phyloP scores from a whole-genome alignment of 37 sponge, comb jelly and placozoan species.

The Hormiphora californensis region DNA sequence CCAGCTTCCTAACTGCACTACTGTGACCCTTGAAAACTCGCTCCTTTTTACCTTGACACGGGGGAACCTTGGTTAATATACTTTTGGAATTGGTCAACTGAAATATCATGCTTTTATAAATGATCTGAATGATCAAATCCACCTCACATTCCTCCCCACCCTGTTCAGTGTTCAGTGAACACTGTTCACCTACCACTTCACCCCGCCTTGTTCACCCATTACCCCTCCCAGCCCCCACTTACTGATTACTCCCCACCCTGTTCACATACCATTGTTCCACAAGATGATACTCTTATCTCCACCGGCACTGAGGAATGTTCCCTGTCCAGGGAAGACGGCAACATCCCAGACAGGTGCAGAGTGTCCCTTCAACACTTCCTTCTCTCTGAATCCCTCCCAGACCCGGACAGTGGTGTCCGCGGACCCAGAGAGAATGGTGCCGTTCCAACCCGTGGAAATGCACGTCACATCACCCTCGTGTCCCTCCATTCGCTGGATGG shows the following conservation, averaged over 20 bases:
- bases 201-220: too few species aligned
- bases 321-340: constrained; percentile 16
- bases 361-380: constrained; percentile 45
- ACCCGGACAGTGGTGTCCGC: constrained; percentile 36
- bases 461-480: constrained; percentile 29
- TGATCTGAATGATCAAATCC: too few species aligned
- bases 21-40: background rate
- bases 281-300: constrained; percentile 26
- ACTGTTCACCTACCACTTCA: too few species aligned
- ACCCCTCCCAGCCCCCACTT: too few species aligned
- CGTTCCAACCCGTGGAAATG: constrained; percentile 48
- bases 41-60: constrained; percentile 48
- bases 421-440: constrained; percentile 42
- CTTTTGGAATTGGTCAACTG: too few species aligned
- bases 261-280: constrained; percentile 5
- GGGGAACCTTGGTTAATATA: too few species aligned
- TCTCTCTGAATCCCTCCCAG: background rate
- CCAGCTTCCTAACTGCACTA: constrained; percentile 6
- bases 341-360: constrained; percentile 44
- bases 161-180: too few species aligned
- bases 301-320: constrained; percentile 40
- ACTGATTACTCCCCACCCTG: background rate
- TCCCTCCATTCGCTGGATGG: constrained; percentile 5
- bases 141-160: too few species aligned
- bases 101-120: too few species aligned